Percentiles rank a stretch among this genome's conserved stretches.
phyloP scores from a whole-genome alignment of 2,888 invertebrate genomes.

The Sphinx pinastri region DNA sequence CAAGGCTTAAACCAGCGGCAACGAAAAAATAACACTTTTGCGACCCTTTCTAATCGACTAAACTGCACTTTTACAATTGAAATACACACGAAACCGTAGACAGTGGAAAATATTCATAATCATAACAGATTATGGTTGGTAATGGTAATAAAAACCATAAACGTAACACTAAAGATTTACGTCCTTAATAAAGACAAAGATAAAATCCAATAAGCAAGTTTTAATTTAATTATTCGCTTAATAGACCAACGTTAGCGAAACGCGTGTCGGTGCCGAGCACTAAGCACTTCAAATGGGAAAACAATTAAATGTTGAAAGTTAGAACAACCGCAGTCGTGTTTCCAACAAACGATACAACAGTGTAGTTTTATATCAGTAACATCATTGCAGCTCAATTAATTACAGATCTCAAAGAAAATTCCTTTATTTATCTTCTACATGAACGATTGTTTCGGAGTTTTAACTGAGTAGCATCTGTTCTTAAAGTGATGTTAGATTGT shows the following conservation, averaged over 20 bases:
- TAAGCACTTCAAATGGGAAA: constrained; percentile 55
- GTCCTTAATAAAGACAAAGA: constrained; percentile 27
- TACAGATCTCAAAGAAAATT: constrained; percentile 21
- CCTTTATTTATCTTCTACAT: constrained; percentile 2
- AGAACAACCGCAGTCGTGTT: constrained; percentile 29
- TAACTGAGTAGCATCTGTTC: neutral
- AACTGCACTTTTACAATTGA: neutral
- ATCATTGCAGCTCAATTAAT: constrained; percentile 14
- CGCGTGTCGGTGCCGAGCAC: constrained; percentile 38
- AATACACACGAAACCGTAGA: neutral
- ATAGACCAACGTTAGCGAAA: constrained; percentile 50
- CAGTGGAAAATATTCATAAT: neutral
- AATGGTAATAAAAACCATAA: constrained; percentile 12
- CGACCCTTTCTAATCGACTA: neutral
- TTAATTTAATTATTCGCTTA: constrained; percentile 60
- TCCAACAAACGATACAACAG: constrained; percentile 16
- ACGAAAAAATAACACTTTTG: too few species aligned
- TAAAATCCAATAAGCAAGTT: constrained; percentile 44
- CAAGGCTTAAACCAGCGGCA: too few species aligned
- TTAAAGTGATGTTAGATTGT: too few species aligned
- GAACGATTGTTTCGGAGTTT: neutral
- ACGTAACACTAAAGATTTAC: constrained; percentile 22
- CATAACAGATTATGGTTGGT: neutral
- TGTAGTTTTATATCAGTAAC: constrained; percentile 14
- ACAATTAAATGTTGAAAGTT: constrained; percentile 52